These are phyloP conservation scores for Chironomus tepperi DNA, from an alignment of 1,140 invertebrate species.

Conservation along the genomic window DNA sequence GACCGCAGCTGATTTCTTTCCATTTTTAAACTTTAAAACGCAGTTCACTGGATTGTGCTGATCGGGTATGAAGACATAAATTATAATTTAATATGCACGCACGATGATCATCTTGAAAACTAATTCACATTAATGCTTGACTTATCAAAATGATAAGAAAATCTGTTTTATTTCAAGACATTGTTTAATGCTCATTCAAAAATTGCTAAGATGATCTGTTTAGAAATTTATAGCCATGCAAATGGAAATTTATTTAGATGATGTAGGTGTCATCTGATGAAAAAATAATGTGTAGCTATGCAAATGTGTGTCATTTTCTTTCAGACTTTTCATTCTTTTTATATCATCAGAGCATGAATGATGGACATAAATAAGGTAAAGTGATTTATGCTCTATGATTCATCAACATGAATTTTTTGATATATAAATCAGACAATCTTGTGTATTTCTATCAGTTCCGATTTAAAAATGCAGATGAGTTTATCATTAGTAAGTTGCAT, in stretches of 20 bases:
- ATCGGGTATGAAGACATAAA: no score
- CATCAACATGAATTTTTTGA: background rate
- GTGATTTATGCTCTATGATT: no score
- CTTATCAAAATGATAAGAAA: no score
- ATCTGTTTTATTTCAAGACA: background rate
- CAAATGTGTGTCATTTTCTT: background rate
- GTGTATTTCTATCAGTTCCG: background rate
- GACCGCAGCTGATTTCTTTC: no score
- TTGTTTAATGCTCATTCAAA: background rate
- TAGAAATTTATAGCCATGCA: background rate
- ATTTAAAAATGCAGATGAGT: background rate
- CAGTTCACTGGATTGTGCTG: no score
- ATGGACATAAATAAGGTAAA: background rate
- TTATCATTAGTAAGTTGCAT: background rate
- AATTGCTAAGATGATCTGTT: background rate
- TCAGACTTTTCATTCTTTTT: background rate
- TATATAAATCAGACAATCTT: background rate
- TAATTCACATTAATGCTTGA: no score
- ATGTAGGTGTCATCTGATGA: background rate
- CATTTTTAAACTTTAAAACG: no score
- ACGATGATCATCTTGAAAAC: no score
- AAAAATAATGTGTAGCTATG: background rate
- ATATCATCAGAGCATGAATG: conserved; percentile 2
- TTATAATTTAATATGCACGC: no score
- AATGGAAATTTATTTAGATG: background rate